Evolutionary conservation across 1,140 invertebrate genomes (phyloP).

Genomic region (Drosophila arawakana): DNA sequence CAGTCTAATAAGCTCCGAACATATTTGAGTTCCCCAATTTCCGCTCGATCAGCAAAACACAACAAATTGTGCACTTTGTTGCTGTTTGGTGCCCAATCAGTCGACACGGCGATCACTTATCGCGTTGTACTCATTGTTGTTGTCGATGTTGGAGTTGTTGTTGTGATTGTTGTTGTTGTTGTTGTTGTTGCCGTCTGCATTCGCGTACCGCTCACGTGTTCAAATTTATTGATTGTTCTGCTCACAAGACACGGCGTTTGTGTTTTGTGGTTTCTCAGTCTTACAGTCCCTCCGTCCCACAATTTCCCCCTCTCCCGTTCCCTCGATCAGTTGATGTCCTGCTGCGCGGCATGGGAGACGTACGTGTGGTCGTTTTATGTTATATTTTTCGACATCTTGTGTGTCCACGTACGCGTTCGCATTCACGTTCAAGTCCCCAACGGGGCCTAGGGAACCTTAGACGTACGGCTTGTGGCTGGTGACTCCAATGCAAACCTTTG

Average conservation of each 20-base stretch:
- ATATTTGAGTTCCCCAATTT: conserved; percentile 2
- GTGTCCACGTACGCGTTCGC: conserved; percentile 39
- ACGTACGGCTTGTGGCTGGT: conserved; percentile 28
- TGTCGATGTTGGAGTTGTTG: conserved; percentile 40
- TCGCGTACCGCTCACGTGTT: conserved; percentile 80
- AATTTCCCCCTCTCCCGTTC: not conserved
- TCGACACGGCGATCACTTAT: conserved; percentile 79
- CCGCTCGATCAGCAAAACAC: not conserved
- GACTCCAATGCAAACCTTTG: conserved; percentile 62
- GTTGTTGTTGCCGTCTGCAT: conserved; percentile 56
- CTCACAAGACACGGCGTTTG: conserved; percentile 73
- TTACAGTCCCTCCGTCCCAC: too few relatives aligned
- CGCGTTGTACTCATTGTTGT: conserved; percentile 50
- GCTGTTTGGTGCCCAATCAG: conserved; percentile 71
- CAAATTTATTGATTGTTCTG: conserved; percentile 84
- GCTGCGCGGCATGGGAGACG: conserved; percentile 82
- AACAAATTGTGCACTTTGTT: conserved; percentile 23
- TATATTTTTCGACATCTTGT: conserved; percentile 82
- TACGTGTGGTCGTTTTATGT: conserved; percentile 83
- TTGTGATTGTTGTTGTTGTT: conserved; percentile 48
- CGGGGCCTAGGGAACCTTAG: conserved; percentile 66
- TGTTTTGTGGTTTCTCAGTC: conserved; percentile 40
- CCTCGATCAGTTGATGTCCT: conserved; percentile 54
- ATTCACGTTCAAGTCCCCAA: not conserved
- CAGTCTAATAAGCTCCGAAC: not conserved